phyloP scores from a whole-genome alignment of 2,797 vertebrate genomes.

The Megaceryle alcyon region DNA sequence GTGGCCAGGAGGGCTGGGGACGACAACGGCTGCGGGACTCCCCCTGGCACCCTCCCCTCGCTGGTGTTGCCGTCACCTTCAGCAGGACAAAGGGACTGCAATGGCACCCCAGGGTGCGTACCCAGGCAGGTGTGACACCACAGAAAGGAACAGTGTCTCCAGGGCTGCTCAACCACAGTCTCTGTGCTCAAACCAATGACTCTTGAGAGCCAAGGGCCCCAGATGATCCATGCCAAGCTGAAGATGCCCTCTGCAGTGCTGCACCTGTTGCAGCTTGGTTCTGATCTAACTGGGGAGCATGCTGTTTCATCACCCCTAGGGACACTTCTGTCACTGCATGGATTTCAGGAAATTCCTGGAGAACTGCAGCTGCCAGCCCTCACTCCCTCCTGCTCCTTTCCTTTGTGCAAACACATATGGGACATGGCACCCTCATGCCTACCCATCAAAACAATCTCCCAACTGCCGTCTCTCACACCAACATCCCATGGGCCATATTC shows the following conservation, averaged over 20 bases:
- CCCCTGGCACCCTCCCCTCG: not conserved
- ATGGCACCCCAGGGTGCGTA: not conserved
- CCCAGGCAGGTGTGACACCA: not conserved
- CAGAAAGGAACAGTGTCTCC: not conserved
- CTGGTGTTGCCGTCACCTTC: not conserved
- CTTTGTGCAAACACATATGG: not conserved
- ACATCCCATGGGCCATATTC: rapidly evolving
- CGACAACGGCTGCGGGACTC: not conserved
- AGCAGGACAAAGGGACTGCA: not conserved
- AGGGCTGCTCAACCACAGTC: not conserved
- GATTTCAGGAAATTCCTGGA: not conserved
- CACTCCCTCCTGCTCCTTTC: not conserved
- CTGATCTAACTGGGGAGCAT: rapidly evolving
- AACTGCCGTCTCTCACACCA: rapidly evolving
- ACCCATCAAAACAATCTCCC: not conserved
- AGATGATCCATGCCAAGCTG: not conserved
- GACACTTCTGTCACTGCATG: not conserved
- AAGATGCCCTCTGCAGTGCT: not conserved
- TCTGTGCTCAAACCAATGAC: not conserved
- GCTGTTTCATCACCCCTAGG: not conserved
- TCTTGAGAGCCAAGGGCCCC: not conserved
- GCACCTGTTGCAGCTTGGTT: not conserved
- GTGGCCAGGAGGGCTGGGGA: not conserved
- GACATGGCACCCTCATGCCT: not conserved
- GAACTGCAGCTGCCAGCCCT: not conserved